Evolutionary conservation across 2,113 vertebrate genomes (phyloP).

Genomic region (Lampris megalopsis): DNA sequence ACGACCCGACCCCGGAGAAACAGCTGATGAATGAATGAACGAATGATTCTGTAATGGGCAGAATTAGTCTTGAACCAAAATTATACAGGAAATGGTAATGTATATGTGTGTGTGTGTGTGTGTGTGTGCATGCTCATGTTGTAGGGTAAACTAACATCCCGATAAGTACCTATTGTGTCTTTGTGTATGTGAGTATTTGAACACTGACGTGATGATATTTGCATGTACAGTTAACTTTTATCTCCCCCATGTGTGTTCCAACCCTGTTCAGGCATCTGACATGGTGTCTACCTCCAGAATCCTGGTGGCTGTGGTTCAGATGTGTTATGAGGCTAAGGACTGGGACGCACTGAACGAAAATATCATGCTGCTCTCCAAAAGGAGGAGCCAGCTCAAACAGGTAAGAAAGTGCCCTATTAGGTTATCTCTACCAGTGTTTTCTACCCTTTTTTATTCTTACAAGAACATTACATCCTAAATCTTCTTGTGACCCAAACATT

Average conservation of each 20-base stretch:
- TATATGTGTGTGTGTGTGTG: too few relatives aligned
- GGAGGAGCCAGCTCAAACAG: slow-evolving; percentile 98
- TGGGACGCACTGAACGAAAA: slow-evolving; percentile 98
- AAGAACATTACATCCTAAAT: too few relatives aligned
- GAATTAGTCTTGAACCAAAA: too few relatives aligned
- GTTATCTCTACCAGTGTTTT: neutral
- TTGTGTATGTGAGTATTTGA: neutral
- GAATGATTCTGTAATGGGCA: too few relatives aligned
- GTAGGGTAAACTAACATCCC: too few relatives aligned
- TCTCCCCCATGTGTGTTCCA: neutral
- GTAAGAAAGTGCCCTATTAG: slow-evolving; percentile 68
- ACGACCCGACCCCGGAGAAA: too few relatives aligned
- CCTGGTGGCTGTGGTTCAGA: slow-evolving; percentile 95
- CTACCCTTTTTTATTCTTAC: neutral
- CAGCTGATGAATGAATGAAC: too few relatives aligned
- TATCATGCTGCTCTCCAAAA: slow-evolving; percentile 95
- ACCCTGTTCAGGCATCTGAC: slow-evolving; percentile 90
- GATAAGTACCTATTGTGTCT: neutral
- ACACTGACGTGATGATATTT: neutral
- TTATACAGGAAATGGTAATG: too few relatives aligned
- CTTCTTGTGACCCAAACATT: too few relatives aligned
- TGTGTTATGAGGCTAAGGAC: slow-evolving; percentile 97
- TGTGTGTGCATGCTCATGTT: too few relatives aligned
- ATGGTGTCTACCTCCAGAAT: slow-evolving; percentile 98
- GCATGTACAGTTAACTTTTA: neutral